phyloP scores from a whole-genome alignment of 1,140 invertebrate genomes.

The Brachionus calyciflorus region DNA sequence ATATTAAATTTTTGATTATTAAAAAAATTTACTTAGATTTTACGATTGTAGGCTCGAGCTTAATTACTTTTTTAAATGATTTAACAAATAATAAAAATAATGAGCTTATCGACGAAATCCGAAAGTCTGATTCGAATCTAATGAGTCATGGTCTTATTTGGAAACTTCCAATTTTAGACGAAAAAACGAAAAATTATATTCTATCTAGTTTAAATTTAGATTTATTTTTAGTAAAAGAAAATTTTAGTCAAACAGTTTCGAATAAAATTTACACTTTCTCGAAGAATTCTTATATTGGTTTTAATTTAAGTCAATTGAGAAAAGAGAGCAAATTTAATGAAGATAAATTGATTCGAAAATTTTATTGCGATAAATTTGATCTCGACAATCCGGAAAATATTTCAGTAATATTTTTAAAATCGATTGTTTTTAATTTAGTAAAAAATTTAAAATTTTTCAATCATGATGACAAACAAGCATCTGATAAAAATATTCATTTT shows the following conservation, averaged over 20 bases:
- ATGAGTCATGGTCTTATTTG: neutral
- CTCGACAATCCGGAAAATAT: slow-evolving; percentile 1
- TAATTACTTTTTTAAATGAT: slow-evolving; percentile 16
- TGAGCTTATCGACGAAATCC: neutral
- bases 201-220: neutral
- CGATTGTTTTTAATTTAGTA: neutral
- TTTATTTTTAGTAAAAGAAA: slow-evolving; percentile 28
- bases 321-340: neutral
- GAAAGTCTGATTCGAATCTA: neutral
- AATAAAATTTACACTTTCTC: neutral
- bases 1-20: slow-evolving; percentile 8
- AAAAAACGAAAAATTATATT: neutral
- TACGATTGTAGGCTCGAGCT: neutral
- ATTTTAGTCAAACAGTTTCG: neutral
- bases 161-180: neutral
- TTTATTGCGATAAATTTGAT: neutral
- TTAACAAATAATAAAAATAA: neutral
- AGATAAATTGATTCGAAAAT: neutral
- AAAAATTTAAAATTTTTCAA: slow-evolving; percentile 37
- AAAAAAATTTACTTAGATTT: slow-evolving; percentile 35
- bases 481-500: slow-evolving; percentile 1
- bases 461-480: neutral
- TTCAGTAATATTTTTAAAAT: neutral
- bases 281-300: slow-evolving; percentile 12
- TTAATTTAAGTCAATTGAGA: neutral